phyloP scores from a whole-genome alignment of 2,113 vertebrate genomes.

The Pao palembangensis region DNA sequence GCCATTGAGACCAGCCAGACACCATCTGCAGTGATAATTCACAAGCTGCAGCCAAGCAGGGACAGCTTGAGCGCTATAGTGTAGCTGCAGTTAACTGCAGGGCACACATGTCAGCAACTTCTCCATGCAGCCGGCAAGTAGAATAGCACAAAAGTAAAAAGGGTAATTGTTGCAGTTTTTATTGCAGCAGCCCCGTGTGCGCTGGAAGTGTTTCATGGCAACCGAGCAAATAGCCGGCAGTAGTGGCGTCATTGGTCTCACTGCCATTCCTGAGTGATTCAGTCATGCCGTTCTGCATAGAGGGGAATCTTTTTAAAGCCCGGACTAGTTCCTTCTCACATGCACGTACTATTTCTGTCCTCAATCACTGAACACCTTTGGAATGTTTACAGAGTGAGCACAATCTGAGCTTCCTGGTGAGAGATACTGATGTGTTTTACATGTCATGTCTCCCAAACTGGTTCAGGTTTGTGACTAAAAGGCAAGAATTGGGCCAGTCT shows the following conservation, averaged over 20 bases:
- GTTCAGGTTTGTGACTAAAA: neutral
- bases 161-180: conserved; percentile 33
- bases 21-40: conserved; percentile 74
- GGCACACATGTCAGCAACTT: conserved; percentile 31
- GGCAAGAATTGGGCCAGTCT: conserved; percentile 1
- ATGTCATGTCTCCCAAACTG: conserved; percentile 7
- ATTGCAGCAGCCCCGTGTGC: conserved; percentile 31
- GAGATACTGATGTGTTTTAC: neutral
- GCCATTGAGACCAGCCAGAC: conserved; percentile 70
- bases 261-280: conserved; percentile 70
- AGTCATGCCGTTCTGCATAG: conserved; percentile 55
- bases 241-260: conserved; percentile 68
- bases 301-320: conserved; percentile 56
- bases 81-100: conserved; percentile 46
- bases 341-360: conserved; percentile 57
- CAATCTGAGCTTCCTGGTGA: conserved; percentile 18
- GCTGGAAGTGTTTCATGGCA: conserved; percentile 57
- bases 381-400: conserved; percentile 27
- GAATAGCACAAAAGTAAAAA: conserved; percentile 24
- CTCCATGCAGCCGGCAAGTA: conserved; percentile 24
- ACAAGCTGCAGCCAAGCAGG: conserved; percentile 53
- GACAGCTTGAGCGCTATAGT: conserved; percentile 54
- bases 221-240: conserved; percentile 67
- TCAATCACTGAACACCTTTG: conserved; percentile 16
- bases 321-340: conserved; percentile 40